These are phyloP conservation scores for Canis aureus DNA, from an alignment of 2,113 vertebrate species.

Conservation along the genomic window DNA sequence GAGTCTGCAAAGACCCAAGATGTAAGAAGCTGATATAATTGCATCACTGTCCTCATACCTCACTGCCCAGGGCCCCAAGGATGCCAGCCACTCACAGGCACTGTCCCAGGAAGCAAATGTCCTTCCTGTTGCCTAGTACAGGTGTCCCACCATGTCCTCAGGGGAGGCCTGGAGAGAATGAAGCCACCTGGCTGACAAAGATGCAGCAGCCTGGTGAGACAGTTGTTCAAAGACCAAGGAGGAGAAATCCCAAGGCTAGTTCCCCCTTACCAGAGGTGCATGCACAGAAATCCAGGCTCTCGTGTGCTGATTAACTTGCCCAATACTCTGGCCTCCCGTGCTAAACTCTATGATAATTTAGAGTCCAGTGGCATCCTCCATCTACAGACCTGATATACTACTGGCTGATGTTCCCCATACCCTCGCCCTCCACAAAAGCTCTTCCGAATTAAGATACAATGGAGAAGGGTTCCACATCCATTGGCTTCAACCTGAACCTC, in stretches of 20 bases:
- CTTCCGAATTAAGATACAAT: neutral
- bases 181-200: neutral
- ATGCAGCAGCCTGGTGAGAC: neutral
- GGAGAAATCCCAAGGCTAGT: neutral
- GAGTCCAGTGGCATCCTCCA: neutral
- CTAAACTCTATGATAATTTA: neutral
- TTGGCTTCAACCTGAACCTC: neutral
- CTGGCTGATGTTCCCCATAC: rapidly evolving
- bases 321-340: neutral
- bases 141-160: neutral
- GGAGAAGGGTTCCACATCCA: neutral
- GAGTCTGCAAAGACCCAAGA: neutral
- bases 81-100: rapidly evolving
- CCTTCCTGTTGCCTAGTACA: neutral
- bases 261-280: neutral
- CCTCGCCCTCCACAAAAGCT: neutral
- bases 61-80: neutral
- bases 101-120: neutral
- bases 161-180: neutral
- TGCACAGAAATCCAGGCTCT: neutral
- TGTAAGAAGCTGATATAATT: rapidly evolving
- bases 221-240: neutral
- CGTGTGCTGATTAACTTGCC: rapidly evolving
- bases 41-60: neutral
- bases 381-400: too few species aligned